A percentile compares a stretch with the other conserved stretches of the same genome.
phyloP scores from a whole-genome alignment of 2,797 vertebrate genomes.

The Masticophis lateralis region DNA sequence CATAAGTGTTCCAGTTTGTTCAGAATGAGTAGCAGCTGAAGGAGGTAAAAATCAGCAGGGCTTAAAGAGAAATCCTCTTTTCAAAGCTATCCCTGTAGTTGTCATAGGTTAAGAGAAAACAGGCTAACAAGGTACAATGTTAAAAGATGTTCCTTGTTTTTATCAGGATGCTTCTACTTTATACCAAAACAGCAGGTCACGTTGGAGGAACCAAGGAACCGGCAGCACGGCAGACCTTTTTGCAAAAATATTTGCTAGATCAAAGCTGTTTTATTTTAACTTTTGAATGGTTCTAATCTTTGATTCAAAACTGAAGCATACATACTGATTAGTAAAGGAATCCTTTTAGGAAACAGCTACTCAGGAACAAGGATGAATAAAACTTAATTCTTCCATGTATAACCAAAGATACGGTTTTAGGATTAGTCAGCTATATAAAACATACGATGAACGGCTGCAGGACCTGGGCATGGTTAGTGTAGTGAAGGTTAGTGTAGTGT shows the following conservation, averaged over 20 bases:
- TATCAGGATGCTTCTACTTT: constrained; percentile 21
- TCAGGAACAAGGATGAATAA: constrained; percentile 13
- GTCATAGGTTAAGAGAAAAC: constrained; percentile 26
- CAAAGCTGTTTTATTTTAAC: not conserved
- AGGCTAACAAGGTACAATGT: not conserved
- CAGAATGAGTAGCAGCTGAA: not conserved
- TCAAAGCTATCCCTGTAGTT: not conserved
- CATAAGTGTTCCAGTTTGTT: not conserved
- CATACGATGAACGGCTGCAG: no score
- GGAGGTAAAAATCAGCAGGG: constrained; percentile 8
- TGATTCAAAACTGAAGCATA: constrained; percentile 43
- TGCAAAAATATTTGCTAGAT: constrained; percentile 1
- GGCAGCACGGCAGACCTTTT: constrained; percentile 7
- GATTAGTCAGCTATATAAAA: not conserved
- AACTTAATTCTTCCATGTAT: constrained; percentile 13
- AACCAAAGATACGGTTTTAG: constrained; percentile 27
- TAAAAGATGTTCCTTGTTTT: not conserved
- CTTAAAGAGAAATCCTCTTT: not conserved
- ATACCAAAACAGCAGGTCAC: not conserved
- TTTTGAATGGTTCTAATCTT: constrained; percentile 20
- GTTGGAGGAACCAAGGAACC: not conserved
- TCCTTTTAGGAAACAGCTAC: constrained; percentile 17
- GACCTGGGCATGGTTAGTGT: no score
- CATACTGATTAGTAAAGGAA: constrained; percentile 7
- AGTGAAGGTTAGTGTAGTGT: no score